These are phyloP conservation scores for Steatornis caripensis DNA, from an alignment of 2,113 vertebrate species.

Conservation along the genomic window DNA sequence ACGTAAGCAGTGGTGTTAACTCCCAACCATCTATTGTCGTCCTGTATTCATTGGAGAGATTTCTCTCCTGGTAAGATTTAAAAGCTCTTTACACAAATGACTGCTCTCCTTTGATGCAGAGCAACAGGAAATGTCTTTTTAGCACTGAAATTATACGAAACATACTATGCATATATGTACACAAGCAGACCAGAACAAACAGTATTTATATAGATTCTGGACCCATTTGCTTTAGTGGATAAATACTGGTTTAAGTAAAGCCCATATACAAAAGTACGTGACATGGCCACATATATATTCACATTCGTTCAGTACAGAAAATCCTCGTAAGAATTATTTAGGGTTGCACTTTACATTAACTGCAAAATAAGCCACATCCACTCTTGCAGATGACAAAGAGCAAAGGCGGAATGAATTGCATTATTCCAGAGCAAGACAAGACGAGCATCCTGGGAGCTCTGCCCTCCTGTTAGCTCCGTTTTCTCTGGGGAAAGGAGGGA, in stretches of 20 bases:
- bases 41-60: neutral
- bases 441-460: neutral
- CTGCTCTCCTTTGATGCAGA: neutral
- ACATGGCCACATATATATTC: neutral
- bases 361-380: neutral
- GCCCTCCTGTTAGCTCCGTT: neutral
- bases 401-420: neutral
- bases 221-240: neutral
- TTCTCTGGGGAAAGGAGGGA: neutral
- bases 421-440: neutral
- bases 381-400: neutral
- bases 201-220: neutral
- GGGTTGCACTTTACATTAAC: neutral
- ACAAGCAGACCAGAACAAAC: neutral
- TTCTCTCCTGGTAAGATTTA: conserved; percentile 2
- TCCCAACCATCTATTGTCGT: conserved; percentile 3
- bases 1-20: neutral
- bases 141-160: neutral
- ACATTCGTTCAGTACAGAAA: neutral
- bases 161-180: neutral
- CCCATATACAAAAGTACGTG: neutral
- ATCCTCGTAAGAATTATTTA: neutral
- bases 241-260: neutral
- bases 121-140: neutral
- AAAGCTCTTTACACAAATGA: neutral